Evolutionary conservation across 2,113 vertebrate genomes (phyloP), one percentile per base, ranked within the genome.

Genomic region (Spea bombifrons): DNA sequence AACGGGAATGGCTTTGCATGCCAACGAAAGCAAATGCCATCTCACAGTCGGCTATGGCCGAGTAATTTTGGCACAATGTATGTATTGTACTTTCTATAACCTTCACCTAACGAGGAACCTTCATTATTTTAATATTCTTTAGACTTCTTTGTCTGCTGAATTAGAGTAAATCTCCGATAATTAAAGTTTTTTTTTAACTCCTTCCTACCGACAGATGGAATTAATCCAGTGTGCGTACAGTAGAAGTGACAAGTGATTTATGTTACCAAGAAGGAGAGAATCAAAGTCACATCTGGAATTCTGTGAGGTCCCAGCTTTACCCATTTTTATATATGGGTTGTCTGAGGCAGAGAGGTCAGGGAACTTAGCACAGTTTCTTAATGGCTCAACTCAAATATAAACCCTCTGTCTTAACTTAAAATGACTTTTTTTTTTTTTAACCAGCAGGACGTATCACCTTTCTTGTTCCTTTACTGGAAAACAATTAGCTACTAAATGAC

Each of bases 161-260:
- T 75, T 5, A 52, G 17, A 50, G 16, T 5, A 65, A 75, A 75
- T 67, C 64, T 53, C 0, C 10, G 15, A 75, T 67, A 75, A 75
- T 67, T 55, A 75, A 75, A 67, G 74, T 49, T 66, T 75, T 75
- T 61, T 64, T 59, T 59, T 59, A 13, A 5, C 15, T 66, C 49
- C 74, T 75, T 44, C 75, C 66, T 47, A 68, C 66, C 68, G 75
- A 68, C 75, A 68, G 65, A 76, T 68, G 75, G 75, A 76, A 68
- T 5, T 66, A 68, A 47, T 61, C 63, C 76, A 72, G 17, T 55
- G 53, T 52, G 46, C 17, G 66, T 53, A 73, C 63, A 57, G 48
- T 16, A 13, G 68, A 72, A 78, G 68, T 55, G 75, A 68, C 75
- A 76, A 68, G 75, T 76, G 65, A 76, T 76, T 76, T 76, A 76